phyloP scores from a whole-genome alignment of 2,113 vertebrate species.

The Carlito syrichta region DNA sequence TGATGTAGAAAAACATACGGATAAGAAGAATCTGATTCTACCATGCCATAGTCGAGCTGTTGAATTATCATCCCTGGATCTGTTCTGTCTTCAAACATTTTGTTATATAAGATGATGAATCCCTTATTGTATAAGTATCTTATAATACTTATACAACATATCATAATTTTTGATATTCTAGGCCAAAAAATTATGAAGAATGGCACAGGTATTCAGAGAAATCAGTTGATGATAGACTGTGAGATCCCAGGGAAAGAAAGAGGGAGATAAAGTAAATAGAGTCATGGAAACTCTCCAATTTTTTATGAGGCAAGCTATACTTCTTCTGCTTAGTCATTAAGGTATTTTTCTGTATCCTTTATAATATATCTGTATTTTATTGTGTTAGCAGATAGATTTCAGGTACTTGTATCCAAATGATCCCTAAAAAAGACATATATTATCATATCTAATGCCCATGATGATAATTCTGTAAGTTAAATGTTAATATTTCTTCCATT shows the following conservation, averaged over 20 bases:
- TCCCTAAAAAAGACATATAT: background rate
- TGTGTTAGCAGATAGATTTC: background rate
- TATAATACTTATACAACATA: no score
- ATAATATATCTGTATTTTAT: background rate
- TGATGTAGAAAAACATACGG: background rate
- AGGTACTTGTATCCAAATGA: background rate
- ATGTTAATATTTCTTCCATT: background rate
- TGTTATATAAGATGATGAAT: background rate
- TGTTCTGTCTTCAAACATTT: background rate
- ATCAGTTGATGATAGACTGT: background rate
- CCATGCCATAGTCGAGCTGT: background rate
- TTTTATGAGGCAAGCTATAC: background rate
- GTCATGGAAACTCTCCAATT: background rate
- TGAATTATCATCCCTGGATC: background rate
- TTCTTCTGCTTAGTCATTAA: background rate
- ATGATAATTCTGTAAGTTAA: background rate
- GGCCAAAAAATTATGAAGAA: background rate
- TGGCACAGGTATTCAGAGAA: background rate
- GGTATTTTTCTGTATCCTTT: background rate
- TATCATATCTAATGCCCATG: background rate
- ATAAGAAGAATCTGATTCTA: background rate
- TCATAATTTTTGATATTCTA: background rate
- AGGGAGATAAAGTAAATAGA: background rate
- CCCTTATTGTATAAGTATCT: background rate
- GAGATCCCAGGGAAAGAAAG: background rate